These are phyloP conservation scores for Atethmia centrago DNA, from an alignment of 2,888 invertebrate species.

Conservation along the genomic window DNA sequence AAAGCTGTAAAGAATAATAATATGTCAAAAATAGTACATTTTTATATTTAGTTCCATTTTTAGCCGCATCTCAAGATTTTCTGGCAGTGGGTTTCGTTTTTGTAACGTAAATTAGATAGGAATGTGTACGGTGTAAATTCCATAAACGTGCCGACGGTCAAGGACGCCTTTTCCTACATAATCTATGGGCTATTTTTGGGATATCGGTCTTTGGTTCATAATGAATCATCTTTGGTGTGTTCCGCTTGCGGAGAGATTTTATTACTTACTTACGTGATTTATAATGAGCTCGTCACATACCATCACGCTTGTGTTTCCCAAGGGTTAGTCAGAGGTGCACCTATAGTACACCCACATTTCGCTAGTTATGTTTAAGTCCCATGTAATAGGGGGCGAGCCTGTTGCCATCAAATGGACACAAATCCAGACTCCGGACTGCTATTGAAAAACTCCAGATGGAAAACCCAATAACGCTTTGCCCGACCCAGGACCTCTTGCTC, in stretches of 20 bases:
- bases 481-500: no score
- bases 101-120: conserved; percentile 32
- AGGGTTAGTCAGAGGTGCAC: no score
- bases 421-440: no score
- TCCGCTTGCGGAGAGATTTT: not conserved
- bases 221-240: conserved; percentile 17
- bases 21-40: not conserved
- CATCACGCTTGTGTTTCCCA: no score
- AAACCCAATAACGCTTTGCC: no score
- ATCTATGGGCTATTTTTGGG: conserved; percentile 16
- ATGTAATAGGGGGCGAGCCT: no score
- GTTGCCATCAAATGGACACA: no score
- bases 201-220: conserved; percentile 16
- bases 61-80: not conserved
- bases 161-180: conserved; percentile 26
- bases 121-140: conserved; percentile 19
- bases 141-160: conserved; percentile 35
- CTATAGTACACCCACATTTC: no score
- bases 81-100: not conserved
- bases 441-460: no score
- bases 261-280: not conserved
- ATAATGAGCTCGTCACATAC: not conserved
- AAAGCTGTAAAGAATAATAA: conserved; percentile 3
- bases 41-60: not conserved
- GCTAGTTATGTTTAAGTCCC: no score